Base-by-base conservation (phyloP, 2,888 invertebrate genomes). In the Dicyrtoma fusca region DNA sequence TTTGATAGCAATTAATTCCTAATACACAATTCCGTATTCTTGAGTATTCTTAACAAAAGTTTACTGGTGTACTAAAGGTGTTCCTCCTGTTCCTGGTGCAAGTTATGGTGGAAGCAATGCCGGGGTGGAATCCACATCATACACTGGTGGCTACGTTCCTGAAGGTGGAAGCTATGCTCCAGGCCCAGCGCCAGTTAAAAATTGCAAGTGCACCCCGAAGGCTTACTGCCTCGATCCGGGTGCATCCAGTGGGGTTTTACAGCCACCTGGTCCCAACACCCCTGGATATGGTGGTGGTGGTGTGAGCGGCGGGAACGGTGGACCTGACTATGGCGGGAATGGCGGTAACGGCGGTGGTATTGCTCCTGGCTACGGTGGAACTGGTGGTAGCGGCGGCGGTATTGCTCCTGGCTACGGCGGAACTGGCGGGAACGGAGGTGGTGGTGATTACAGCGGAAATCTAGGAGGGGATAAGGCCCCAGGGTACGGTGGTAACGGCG, bases 31-130 rank as follows among this genome's bases (percentile, higher is more conserved):
- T 49, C 4, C 17, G 49, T 49, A 6, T 14, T 49, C 5, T 57
- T 13, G 57, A 2, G 5, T 5, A 57, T 21, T 19, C 14, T 57
- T 14, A 17, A n/a, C 19, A 61, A 26, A n/a, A 11, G n/a, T 42
- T 63, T 10, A 34, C 10, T 34, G 10, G n/a, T 14, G 13, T 5
- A 23, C 17, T 21, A 21, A 55, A 77, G 77, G 78, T 26, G 73
- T 78, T 44, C 62, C 57, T 10, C 78, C 78, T 3, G 78, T 78
- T 21, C 76, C 77, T 23, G 75, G 75, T 44, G 72, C 64, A 17
- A 69, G 68, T 45, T 69, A 69, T n/a, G 63, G 49, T 17, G 63
- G 47, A 10, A 8, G 4, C 8, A 34, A 34, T 34, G 68, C 61
- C 21, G 63, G 69, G 1, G 74, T 61, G 14, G 64, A 74, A 8